Evolutionary conservation across 2,797 vertebrate species (phyloP).

Genomic region (Ispidina lecontei): DNA sequence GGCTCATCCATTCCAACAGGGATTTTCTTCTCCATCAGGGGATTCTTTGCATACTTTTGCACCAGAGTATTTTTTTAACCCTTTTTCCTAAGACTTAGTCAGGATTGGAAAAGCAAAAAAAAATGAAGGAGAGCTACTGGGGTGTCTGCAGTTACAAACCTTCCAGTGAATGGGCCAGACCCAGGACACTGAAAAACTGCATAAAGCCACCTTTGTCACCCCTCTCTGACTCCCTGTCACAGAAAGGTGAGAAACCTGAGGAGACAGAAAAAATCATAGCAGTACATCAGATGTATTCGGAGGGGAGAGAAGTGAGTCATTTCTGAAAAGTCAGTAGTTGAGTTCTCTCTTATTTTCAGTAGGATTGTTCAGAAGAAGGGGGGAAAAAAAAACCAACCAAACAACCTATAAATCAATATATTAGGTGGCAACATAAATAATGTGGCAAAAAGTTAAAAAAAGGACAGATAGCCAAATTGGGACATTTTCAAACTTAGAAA

Average conservation of each 20-base stretch:
- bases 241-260: slow-evolving; percentile 3
- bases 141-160: background rate
- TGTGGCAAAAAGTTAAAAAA: background rate
- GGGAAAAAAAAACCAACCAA: background rate
- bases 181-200: background rate
- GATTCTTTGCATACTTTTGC: background rate
- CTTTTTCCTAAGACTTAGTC: background rate
- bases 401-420: background rate
- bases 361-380: background rate
- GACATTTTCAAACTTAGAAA: background rate
- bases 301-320: slow-evolving; percentile 19
- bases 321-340: background rate
- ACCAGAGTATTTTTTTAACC: background rate
- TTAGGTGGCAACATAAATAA: background rate
- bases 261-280: background rate
- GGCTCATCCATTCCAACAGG: background rate
- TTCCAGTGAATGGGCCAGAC: background rate
- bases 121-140: background rate
- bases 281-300: background rate
- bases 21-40: background rate
- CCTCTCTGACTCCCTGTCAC: slow-evolving; percentile 17
- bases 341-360: slow-evolving; percentile 1
- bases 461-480: background rate
- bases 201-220: background rate
- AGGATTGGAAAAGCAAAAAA: background rate